phyloP scores from a whole-genome alignment of 2,113 vertebrate species.

The Calidris pygmaea region DNA sequence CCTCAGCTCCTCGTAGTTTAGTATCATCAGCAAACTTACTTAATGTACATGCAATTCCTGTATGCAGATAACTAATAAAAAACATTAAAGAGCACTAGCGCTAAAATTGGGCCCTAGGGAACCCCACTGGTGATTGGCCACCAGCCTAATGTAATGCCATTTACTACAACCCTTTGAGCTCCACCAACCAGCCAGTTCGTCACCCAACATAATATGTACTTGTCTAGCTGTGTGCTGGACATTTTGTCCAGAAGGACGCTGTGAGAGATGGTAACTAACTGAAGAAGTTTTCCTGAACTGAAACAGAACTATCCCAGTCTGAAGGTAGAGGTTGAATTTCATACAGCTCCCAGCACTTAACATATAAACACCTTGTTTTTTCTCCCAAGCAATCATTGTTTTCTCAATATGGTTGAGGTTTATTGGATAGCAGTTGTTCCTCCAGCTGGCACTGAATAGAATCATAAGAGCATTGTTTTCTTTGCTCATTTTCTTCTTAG shows the following conservation, averaged over 20 bases:
- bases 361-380: not conserved
- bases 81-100: not conserved
- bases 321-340: not conserved
- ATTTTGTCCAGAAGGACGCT: not conserved
- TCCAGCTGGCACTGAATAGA: not conserved
- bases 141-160: not conserved
- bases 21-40: not conserved
- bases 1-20: not conserved
- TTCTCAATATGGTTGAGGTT: not conserved
- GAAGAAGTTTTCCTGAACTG: not conserved
- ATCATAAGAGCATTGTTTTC: not conserved
- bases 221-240: not conserved
- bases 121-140: not conserved
- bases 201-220: not conserved
- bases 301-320: not conserved
- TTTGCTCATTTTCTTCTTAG: slow-evolving; percentile 1
- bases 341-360: not conserved
- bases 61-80: not conserved
- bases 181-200: not conserved
- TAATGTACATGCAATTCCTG: not conserved
- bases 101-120: not conserved
- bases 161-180: not conserved
- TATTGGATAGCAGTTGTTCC: not conserved
- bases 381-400: not conserved
- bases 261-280: not conserved